Evolutionary conservation across 35 echinoderm and acorn worm species (phyloP), one percentile per base, ranked within the genome.

Genomic region (Strongylocentrotus purpuratus): DNA sequence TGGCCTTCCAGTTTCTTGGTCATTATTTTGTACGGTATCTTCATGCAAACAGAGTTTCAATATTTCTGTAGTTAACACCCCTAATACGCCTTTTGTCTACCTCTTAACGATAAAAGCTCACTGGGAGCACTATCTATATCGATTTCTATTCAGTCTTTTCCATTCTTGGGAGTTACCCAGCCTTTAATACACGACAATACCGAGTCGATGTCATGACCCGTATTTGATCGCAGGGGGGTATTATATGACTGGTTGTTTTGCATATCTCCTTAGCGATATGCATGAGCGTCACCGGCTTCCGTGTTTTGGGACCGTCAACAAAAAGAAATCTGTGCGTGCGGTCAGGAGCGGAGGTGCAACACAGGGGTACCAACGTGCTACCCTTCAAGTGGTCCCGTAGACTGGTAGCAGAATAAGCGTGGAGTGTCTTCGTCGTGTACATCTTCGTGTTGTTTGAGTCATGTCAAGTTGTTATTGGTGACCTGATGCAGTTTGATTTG

Each of bases 251-350:
- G 65, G 65, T 61, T 94, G 86, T 95, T 96, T 95, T 85, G 31
- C 94, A 96, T 96, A 52, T 96, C 50, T 31, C 94, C 94, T 25
- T 89, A 85, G 96, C 78, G 96, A 96, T 94, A 94, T 94, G 71
- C 61, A 94, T 94, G 52, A 96, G 94, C 96, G 78, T 96, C 86
- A 70, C 59, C 85, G 85, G 86, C 85, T 90, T 32, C 65, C 85
- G 94, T 22, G 93, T 46, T 52, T 48, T 15, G 41, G 61, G 86
- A 35, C 33, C 94, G 86, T 94, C 96, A 96, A 96, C 96, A 96
- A 95, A 96, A 94, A 91, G 93, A 32, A 55, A 47, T 70, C 31
- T 85, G 48, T 96, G 91, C 48, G 32, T 46, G 48, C 48, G 55
- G 45, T 32, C 71, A 60, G 95, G 95, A 92, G 32, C 31, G 41